Percentiles rank a stretch among this genome's conserved stretches.
These are phyloP conservation scores for Hyphantria cunea DNA, from an alignment of 1,140 invertebrate species.

Conservation along the genomic window DNA sequence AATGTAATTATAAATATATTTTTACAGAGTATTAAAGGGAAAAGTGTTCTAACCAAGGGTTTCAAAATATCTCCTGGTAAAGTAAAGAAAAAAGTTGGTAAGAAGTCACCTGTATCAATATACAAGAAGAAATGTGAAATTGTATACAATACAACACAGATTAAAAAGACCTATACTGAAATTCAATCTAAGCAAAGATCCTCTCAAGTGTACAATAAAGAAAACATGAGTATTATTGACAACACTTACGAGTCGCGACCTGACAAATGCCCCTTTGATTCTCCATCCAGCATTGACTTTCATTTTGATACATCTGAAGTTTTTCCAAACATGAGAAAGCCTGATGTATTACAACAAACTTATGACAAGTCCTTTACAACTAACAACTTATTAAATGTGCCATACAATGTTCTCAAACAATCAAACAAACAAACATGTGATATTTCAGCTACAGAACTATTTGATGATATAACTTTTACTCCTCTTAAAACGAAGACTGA, in stretches of 20 bases:
- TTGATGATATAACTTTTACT: slow-evolving; percentile 72
- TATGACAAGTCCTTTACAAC: slow-evolving; percentile 56
- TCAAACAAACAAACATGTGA: slow-evolving; percentile 59
- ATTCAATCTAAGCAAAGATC: slow-evolving; percentile 55
- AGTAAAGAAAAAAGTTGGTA: slow-evolving; percentile 60
- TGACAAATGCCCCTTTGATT: slow-evolving; percentile 69
- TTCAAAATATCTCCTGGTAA: slow-evolving; percentile 70
- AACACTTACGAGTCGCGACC: slow-evolving; percentile 42
- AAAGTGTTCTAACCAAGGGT: slow-evolving; percentile 47
- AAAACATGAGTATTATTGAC: slow-evolving; percentile 51
- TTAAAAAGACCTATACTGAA: slow-evolving; percentile 52
- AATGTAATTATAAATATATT: slow-evolving; percentile 22
- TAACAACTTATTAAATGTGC: slow-evolving; percentile 34
- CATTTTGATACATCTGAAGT: slow-evolving; percentile 69
- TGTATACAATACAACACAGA: slow-evolving; percentile 56
- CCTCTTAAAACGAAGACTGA: slow-evolving; percentile 54
- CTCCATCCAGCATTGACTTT: slow-evolving; percentile 52
- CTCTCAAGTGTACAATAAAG: slow-evolving; percentile 47
- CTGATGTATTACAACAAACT: slow-evolving; percentile 52
- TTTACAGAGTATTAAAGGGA: slow-evolving; percentile 61
- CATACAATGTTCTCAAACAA: slow-evolving; percentile 59
- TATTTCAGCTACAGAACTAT: slow-evolving; percentile 51
- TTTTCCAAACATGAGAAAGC: slow-evolving; percentile 58
- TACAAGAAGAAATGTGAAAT: slow-evolving; percentile 63
- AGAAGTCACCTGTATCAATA: slow-evolving; percentile 63